phyloP scores from a whole-genome alignment of 2,888 invertebrate species.

The Ethmia dodecea region DNA sequence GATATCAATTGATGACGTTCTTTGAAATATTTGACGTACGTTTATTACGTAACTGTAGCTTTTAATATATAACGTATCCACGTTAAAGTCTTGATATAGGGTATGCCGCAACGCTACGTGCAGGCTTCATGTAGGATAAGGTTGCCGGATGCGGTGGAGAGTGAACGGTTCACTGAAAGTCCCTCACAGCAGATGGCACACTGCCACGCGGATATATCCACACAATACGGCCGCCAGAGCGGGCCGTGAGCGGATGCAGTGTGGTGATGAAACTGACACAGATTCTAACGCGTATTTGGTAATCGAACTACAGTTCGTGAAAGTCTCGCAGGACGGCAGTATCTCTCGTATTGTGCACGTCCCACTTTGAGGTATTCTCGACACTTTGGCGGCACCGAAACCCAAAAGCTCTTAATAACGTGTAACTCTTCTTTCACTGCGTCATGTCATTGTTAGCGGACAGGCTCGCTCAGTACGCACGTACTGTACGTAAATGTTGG shows the following conservation, averaged over 20 bases:
- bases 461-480: constrained; percentile 37
- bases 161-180: not conserved
- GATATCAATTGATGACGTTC: too few species aligned
- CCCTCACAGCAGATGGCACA: constrained; percentile 1
- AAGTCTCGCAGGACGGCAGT: constrained; percentile 71
- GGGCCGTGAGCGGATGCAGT: constrained; percentile 55
- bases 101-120: too few species aligned
- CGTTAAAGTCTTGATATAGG: too few species aligned
- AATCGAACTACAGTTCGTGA: constrained; percentile 73
- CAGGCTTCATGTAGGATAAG: not conserved
- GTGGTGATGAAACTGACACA: constrained; percentile 76
- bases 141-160: constrained; percentile 1
- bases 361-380: constrained; percentile 61
- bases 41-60: too few species aligned
- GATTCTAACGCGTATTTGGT: constrained; percentile 76
- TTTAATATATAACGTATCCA: too few species aligned
- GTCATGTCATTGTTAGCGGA: constrained; percentile 43
- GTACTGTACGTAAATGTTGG: constrained; percentile 46
- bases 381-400: constrained; percentile 67
- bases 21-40: too few species aligned
- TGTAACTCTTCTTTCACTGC: constrained; percentile 50
- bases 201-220: constrained; percentile 1
- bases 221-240: constrained; percentile 5
- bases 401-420: constrained; percentile 56
- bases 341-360: constrained; percentile 65